A percentile compares a stretch with the other conserved stretches of the same genome.
These are phyloP conservation scores for Eleutherodactylus coqui DNA, from an alignment of 2,797 vertebrate species.

Conservation along the genomic window DNA sequence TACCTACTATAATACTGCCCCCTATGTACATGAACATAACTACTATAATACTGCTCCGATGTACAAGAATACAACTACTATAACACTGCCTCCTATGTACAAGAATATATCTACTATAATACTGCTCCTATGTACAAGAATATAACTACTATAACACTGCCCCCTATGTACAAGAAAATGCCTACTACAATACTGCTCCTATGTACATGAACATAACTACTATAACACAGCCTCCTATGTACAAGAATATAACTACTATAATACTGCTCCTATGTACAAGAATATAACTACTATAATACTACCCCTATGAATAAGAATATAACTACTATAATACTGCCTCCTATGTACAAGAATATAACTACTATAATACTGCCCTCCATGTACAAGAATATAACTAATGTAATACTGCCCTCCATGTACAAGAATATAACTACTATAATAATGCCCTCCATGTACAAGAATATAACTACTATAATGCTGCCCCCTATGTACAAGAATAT, in stretches of 20 bases:
- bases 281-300: conserved; percentile 3
- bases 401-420: conserved; percentile 4
- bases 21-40: background rate
- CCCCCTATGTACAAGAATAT: conserved; percentile 15
- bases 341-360: conserved; percentile 17
- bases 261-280: background rate
- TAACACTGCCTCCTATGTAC: background rate
- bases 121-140: background rate
- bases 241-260: conserved; percentile 3
- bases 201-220: background rate
- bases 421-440: conserved; percentile 26
- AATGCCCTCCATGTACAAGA: background rate
- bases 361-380: conserved; percentile 7
- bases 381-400: background rate
- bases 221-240: background rate
- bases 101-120: conserved; percentile 10
- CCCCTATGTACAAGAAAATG: background rate
- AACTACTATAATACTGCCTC: background rate
- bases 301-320: background rate
- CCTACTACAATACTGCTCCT: background rate
- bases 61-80: background rate
- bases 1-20: background rate
- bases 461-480: conserved; percentile 16
- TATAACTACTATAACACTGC: conserved; percentile 4
- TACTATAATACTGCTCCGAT: background rate